Conservation (phyloP, 2,888 invertebrate species). For the Yponomeuta cagnagella region DNA sequence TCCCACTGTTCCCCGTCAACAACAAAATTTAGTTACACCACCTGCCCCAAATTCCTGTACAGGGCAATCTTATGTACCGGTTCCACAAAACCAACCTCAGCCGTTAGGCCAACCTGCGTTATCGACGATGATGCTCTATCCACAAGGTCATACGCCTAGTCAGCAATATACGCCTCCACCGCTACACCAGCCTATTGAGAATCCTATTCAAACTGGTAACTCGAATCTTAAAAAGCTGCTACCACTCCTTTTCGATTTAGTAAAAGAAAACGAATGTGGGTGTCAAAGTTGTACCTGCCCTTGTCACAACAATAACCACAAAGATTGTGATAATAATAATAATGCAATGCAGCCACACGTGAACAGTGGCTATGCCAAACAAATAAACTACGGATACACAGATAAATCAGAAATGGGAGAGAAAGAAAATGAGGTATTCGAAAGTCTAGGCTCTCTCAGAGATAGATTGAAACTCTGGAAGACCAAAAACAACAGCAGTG, state of each 20-base stretch:
- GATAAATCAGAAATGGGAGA: conserved; percentile 20
- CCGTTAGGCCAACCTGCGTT: neutral
- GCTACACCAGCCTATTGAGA: neutral
- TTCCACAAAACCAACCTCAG: neutral
- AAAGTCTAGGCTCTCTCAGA: conserved; percentile 21
- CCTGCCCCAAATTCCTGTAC: neutral
- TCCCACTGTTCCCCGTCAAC: neutral
- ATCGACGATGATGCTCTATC: neutral
- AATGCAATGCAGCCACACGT: conserved; percentile 27
- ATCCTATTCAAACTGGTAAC: conserved; percentile 18
- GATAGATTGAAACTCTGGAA: conserved; percentile 14
- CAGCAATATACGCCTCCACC: neutral
- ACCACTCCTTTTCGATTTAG: conserved; percentile 51
- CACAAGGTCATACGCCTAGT: neutral
- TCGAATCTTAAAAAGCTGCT: conserved; percentile 47
- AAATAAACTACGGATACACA: conserved; percentile 32
- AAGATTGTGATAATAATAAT: conserved; percentile 28
- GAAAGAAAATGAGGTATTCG: conserved; percentile 23
- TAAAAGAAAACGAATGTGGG: conserved; percentile 42
- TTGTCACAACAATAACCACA: conserved; percentile 24
- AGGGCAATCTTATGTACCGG: neutral
- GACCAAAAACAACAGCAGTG: conserved; percentile 21
- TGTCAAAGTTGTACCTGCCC: conserved; percentile 30
- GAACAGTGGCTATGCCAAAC: conserved; percentile 38
- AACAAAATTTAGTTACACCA: neutral